Evolutionary conservation across 1,140 invertebrate genomes (phyloP).

Genomic region (Procambarus clarkii): DNA sequence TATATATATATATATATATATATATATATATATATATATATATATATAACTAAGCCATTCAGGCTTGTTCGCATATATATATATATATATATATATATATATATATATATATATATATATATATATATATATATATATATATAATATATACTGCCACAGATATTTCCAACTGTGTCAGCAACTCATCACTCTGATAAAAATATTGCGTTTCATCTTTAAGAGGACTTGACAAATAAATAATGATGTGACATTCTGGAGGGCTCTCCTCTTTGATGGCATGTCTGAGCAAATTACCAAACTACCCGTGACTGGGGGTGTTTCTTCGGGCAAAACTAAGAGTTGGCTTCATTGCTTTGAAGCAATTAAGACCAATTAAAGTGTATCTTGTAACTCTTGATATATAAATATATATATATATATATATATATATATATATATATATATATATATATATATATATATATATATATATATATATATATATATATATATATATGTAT

Average conservation of each 20-base stretch:
- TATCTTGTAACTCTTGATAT: neutral
- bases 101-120: too few species aligned
- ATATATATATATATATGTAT: too few species aligned
- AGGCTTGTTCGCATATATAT: too few species aligned
- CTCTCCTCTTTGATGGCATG: constrained; percentile 34
- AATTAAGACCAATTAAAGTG: constrained; percentile 41
- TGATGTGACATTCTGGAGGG: constrained; percentile 31
- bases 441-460: too few species aligned
- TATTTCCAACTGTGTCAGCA: neutral
- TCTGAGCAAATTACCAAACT: constrained; percentile 51
- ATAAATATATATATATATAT: too few species aligned
- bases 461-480: too few species aligned
- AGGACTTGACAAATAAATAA: constrained; percentile 50
- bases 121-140: neutral
- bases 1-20: too few species aligned
- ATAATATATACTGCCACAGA: neutral
- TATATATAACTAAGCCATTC: too few species aligned
- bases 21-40: too few species aligned
- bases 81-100: too few species aligned
- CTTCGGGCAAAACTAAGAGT: constrained; percentile 22
- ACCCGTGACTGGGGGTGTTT: constrained; percentile 54
- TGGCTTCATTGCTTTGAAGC: constrained; percentile 44
- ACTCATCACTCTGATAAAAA: neutral
- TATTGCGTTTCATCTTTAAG: constrained; percentile 59
- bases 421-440: too few species aligned